These are phyloP conservation scores for Pseudococcus jackbeardsleyi DNA, from an alignment of 2,888 invertebrate species.

Conservation along the genomic window DNA sequence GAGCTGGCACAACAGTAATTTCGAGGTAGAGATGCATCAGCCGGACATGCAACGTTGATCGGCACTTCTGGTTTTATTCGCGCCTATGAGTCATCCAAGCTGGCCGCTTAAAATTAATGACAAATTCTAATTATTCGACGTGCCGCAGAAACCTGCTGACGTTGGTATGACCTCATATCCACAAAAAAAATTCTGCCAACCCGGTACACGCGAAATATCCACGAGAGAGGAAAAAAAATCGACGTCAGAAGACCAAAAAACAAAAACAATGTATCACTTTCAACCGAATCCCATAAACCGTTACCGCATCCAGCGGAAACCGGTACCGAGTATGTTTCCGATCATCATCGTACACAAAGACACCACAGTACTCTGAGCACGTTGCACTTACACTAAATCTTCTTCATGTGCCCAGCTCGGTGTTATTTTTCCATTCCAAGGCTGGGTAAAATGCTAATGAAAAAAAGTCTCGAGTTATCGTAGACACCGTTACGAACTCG, in stretches of 20 bases:
- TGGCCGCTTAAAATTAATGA: constrained; percentile 8
- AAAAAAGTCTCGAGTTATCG: background rate
- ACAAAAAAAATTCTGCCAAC: background rate
- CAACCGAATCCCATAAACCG: constrained; percentile 14
- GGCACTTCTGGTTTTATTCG: background rate
- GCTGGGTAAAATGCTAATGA: background rate
- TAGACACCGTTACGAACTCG: background rate
- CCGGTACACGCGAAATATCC: background rate
- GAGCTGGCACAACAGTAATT: background rate
- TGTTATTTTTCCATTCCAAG: background rate
- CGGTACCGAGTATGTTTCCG: background rate
- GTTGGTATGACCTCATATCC: constrained; percentile 1
- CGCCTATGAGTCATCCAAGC: background rate
- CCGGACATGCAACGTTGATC: background rate
- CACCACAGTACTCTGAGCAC: background rate
- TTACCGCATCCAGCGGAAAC: constrained; percentile 1
- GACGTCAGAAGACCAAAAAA: background rate
- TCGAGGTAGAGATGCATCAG: background rate
- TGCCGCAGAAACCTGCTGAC: background rate
- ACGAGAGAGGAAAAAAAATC: background rate
- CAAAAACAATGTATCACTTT: constrained; percentile 30
- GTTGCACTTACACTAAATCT: background rate
- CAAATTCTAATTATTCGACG: background rate
- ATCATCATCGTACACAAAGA: background rate
- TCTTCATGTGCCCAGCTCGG: background rate